Base-by-base conservation (phyloP, 2,113 vertebrate species). In the Cebidichthys violaceus region DNA sequence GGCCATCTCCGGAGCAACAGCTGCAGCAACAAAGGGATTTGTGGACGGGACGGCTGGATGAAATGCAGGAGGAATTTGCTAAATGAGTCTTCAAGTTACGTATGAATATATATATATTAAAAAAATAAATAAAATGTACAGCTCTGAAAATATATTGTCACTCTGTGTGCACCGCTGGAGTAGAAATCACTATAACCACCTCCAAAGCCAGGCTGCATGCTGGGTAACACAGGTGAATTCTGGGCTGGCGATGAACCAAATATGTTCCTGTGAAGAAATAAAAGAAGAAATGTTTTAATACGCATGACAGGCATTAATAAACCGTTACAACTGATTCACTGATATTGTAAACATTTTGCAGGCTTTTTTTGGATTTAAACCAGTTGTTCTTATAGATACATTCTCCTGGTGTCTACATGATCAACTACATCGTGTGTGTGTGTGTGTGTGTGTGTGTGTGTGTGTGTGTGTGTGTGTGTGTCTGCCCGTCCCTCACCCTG, bases 1-100 rank as follows among this genome's bases (percentile, higher is more conserved):
- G 83, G 97, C 96, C 93, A 97, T 96, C 90, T 97, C 97, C 54
- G 97, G 95, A 89, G 95, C 94, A 90, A 97, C 95, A 59, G 95
- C 95, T 77, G 96, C 95, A 85, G 96, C 96, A 85, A 99, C 96
- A 74, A 99, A 99, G 52, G 98, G 97, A 91, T 99, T 99, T 93
- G 97, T 98, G 84, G 96, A 98, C 87, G 97, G 95, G 59, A 96
- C 93, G 65, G 96, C 97, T 98, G 89, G 76, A 94, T 92, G 82
- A 77, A 73, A 81, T 18, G 70, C 20, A 88, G 22, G 20, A n/a
- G 17, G 22, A 10, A 35, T 27, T 64, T 31, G 65, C 29, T 70
- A 78, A 83, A 57, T 61, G 2, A 86, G 62, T 54, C 2, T 52
- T 62, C 1, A 4, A 55, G 50, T 4, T 50, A 43, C 11, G 20